Conservation (phyloP, 2,888 invertebrate genomes). For the Synergus umbraculus region DNA sequence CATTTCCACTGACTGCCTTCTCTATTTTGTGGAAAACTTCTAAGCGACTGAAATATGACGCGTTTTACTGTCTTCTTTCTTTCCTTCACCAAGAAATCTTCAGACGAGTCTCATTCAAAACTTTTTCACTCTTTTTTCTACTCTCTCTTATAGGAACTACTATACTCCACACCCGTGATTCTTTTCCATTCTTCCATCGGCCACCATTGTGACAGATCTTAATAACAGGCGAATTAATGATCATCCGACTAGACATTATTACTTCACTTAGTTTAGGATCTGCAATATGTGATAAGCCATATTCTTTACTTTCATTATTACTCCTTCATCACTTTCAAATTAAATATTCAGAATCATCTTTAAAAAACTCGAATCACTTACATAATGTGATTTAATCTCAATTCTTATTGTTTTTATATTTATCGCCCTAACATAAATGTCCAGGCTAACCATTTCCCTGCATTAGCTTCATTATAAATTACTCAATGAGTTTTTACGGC, state of each 20-base stretch:
- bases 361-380: neutral
- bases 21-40: slow-evolving; percentile 49
- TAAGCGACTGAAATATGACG: slow-evolving; percentile 60
- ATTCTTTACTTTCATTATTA: neutral
- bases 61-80: slow-evolving; percentile 41
- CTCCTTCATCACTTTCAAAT: neutral
- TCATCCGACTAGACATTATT: slow-evolving; percentile 60
- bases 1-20: slow-evolving; percentile 32
- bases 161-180: slow-evolving; percentile 20
- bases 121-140: slow-evolving; percentile 14
- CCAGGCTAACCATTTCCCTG: neutral
- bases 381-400: too few species aligned
- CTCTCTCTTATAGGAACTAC: neutral
- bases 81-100: slow-evolving; percentile 35
- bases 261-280: neutral
- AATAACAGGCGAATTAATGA: slow-evolving; percentile 61
- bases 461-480: neutral
- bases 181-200: slow-evolving; percentile 33
- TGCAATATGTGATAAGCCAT: neutral
- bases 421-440: neutral
- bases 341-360: neutral
- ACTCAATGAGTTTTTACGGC: neutral
- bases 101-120: slow-evolving; percentile 14
- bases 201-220: slow-evolving; percentile 28
- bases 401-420: neutral